Evolutionary conservation across 2,797 vertebrate genomes (phyloP), one percentile per base, ranked within the genome.

Genomic region (Pseudomugil tenellus): DNA sequence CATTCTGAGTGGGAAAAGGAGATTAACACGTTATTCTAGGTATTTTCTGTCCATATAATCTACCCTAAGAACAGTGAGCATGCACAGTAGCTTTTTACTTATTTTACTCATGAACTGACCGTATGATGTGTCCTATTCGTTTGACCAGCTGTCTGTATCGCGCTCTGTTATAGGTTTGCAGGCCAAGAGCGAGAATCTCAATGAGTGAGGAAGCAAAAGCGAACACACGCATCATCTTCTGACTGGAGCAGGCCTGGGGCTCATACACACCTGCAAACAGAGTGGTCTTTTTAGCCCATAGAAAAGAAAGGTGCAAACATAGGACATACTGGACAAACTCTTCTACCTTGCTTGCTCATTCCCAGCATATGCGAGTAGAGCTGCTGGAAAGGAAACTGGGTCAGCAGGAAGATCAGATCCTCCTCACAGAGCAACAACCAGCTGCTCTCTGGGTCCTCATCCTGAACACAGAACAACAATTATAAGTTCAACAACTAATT

Each of bases 211-310:
- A 97, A 3, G 96, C 96, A 79, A 99, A 98, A 10, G 95, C 96
- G 92, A 99, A 98, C 77, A 96, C 93, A 76, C 96, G 96, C 97
- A 99, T 99, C 96, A 99, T 98, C 84, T 96, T 96, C 84, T 97
- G 96, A 67, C 96, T 95, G 83, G 96, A 96, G 54, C 94, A 95
- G 82, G 94, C 95, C 90, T 96, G 95, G 26, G 97, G 95, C 80
- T 94, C 92, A 89, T 97, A 98, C 80, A 91, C 92, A 88, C 94
- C 97, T 99, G 77, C 56, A 64, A 57, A 61, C 49, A 62, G 23
- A 76, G 16, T 0, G 2, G n/a, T 19, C 6, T 12, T 58, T 31
- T 86, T 53, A 80, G 48, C 60, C 74, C 4, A 46, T 13, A 13
- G 29, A 31, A 32, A 6, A 51, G 16, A 62, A 14, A 1, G 25